phyloP scores from a whole-genome alignment of 2,888 invertebrate species.

The Aleiodes testaceus region DNA sequence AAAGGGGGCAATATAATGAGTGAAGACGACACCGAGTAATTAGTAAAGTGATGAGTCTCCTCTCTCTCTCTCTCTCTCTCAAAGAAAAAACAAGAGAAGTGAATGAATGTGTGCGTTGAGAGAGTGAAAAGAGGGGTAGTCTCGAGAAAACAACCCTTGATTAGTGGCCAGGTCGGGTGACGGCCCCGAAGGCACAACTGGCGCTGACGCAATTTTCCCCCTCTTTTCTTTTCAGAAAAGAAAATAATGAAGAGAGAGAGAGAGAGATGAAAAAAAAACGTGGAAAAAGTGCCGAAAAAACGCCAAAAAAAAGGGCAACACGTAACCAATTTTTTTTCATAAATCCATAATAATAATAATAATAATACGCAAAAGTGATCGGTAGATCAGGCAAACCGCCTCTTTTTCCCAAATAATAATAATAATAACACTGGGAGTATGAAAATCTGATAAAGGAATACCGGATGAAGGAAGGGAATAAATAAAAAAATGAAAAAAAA shows the following conservation, averaged over 20 bases:
- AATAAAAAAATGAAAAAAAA: conserved; percentile 10
- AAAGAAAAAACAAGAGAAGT: conserved; percentile 26
- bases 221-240: background rate
- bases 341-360: too few species aligned
- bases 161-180: conserved; percentile 48
- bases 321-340: too few species aligned
- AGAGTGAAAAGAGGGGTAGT: conserved; percentile 30
- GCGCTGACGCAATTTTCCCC: background rate
- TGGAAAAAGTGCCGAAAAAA: background rate
- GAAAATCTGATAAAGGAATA: background rate
- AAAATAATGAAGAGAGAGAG: background rate
- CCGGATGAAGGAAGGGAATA: conserved; percentile 10
- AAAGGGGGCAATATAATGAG: background rate
- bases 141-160: conserved; percentile 52
- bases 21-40: conserved; percentile 1
- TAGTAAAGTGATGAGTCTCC: conserved; percentile 5
- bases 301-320: conserved; percentile 1
- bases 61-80: too few species aligned
- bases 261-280: too few species aligned
- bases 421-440: too few species aligned
- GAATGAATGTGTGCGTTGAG: background rate
- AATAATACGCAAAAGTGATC: too few species aligned
- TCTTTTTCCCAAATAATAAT: too few species aligned
- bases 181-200: conserved; percentile 34
- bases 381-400: too few species aligned